Conservation (phyloP, 2,888 invertebrate species). For the Lamellibrachia satsuma region DNA sequence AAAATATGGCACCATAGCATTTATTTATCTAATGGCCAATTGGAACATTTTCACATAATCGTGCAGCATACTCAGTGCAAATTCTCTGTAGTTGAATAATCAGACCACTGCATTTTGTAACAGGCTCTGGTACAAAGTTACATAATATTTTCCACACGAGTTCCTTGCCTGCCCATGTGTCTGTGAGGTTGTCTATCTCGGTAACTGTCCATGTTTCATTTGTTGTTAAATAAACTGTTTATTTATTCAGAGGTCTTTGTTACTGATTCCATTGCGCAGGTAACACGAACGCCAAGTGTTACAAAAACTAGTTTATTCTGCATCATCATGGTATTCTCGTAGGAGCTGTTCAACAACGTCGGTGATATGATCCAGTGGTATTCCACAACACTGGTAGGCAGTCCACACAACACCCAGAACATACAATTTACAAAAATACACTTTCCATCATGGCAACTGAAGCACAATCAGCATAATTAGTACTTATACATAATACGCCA, state of each 20-base stretch:
- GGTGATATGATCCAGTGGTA: neutral
- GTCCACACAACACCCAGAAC: neutral
- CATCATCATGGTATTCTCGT: neutral
- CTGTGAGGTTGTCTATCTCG: neutral
- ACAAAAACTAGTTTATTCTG: constrained; percentile 17
- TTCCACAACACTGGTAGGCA: neutral
- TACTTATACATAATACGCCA: neutral
- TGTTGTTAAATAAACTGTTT: constrained; percentile 17
- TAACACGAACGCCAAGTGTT: neutral
- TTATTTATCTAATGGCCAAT: neutral
- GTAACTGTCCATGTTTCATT: neutral
- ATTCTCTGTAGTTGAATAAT: neutral
- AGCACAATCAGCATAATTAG: neutral
- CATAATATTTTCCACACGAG: neutral
- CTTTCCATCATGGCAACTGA: neutral
- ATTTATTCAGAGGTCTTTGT: neutral
- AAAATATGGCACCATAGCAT: neutral
- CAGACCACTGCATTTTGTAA: neutral
- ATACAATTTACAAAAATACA: neutral
- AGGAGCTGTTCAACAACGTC: neutral
- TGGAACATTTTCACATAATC: neutral
- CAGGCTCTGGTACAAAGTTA: neutral
- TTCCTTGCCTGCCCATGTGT: neutral
- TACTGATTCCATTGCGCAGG: neutral
- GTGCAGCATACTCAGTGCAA: neutral